Conservation (phyloP, 2,888 invertebrate genomes). For the Cataglyphis albicans region DNA sequence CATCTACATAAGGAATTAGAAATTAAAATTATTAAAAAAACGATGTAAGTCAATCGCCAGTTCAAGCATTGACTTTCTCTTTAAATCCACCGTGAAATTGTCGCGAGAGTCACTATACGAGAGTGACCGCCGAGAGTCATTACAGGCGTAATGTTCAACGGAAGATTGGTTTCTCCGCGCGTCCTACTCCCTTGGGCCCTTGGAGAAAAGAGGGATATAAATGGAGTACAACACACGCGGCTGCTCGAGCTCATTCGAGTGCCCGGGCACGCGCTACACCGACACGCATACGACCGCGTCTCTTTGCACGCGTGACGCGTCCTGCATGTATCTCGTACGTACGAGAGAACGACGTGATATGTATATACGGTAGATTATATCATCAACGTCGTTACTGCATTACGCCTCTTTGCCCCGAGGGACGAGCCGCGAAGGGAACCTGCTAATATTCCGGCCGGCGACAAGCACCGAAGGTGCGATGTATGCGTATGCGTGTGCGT, state of each 20-base stretch:
- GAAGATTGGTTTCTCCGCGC: slow-evolving; percentile 71
- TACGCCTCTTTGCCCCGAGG: slow-evolving; percentile 77
- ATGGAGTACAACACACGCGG: slow-evolving; percentile 65
- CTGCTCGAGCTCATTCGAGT: slow-evolving; percentile 70
- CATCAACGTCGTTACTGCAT: slow-evolving; percentile 83
- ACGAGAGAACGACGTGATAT: slow-evolving; percentile 58
- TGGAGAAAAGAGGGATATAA: slow-evolving; percentile 66
- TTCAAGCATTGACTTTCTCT: slow-evolving; percentile 2
- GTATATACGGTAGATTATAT: slow-evolving; percentile 80
- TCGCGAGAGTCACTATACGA: background rate
- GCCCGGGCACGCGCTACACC: slow-evolving; percentile 79
- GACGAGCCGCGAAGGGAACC: slow-evolving; percentile 64
- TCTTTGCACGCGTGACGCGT: slow-evolving; percentile 8
- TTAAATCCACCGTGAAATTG: slow-evolving; percentile 15
- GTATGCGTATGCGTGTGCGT: background rate
- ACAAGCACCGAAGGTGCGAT: slow-evolving; percentile 61
- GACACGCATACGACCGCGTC: slow-evolving; percentile 73
- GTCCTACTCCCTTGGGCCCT: slow-evolving; percentile 68
- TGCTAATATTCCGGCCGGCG: slow-evolving; percentile 72
- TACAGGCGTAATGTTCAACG: slow-evolving; percentile 12
- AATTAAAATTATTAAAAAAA: background rate
- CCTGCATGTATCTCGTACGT: slow-evolving; percentile 30
- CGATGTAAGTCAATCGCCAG: background rate
- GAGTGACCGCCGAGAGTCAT: slow-evolving; percentile 8
- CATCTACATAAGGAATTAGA: background rate